These are phyloP conservation scores for Scaptomyza reducta DNA, from an alignment of 2,888 invertebrate genomes.

Conservation along the genomic window DNA sequence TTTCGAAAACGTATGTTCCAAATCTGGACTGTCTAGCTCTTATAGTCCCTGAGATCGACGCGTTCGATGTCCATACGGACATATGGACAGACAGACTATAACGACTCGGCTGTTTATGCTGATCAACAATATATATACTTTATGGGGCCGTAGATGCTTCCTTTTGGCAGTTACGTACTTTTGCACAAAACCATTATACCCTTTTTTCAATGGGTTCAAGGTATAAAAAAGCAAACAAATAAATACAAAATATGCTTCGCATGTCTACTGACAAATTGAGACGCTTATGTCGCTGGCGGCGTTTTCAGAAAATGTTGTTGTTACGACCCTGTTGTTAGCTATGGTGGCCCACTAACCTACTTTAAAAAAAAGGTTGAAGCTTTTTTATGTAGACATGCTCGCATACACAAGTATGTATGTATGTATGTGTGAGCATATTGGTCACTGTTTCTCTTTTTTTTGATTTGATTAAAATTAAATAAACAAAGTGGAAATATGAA, in stretches of 20 bases:
- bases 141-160: no score
- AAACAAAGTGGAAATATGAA: constrained; percentile 82
- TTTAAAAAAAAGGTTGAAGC: constrained; percentile 85
- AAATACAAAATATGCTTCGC: constrained; percentile 45
- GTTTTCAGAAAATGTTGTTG: constrained; percentile 48
- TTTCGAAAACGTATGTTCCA: no score
- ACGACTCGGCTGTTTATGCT: no score
- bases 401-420: constrained; percentile 16
- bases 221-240: constrained; percentile 11
- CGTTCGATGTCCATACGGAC: no score
- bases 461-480: constrained; percentile 81
- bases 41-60: no score
- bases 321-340: constrained; percentile 78
- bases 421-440: constrained; percentile 35
- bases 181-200: no score
- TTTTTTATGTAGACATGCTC: constrained; percentile 58
- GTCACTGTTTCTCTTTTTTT: constrained; percentile 60
- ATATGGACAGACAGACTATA: no score
- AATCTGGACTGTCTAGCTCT: no score
- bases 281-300: constrained; percentile 45
- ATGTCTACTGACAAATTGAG: constrained; percentile 33
- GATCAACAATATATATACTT: no score
- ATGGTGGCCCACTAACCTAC: constrained; percentile 92
- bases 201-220: no score
- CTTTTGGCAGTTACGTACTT: no score